Evolutionary conservation across 2,888 invertebrate genomes (phyloP).

Genomic region (Stictocephala bisonia): DNA sequence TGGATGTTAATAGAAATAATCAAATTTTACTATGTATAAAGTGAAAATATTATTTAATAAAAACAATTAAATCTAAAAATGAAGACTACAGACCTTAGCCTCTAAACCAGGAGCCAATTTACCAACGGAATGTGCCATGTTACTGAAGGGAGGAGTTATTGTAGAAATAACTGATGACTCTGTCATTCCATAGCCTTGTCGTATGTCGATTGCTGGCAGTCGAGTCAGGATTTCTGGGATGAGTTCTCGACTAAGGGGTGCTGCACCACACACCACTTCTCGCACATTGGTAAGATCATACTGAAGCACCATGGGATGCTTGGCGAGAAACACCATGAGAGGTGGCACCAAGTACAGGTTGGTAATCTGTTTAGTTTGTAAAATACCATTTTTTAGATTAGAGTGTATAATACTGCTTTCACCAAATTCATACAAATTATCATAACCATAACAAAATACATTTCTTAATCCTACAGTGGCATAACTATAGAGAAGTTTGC

Average conservation of each 20-base stretch:
- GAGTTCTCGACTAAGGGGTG: slow-evolving; percentile 64
- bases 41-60: not conserved
- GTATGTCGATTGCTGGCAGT: slow-evolving; percentile 27
- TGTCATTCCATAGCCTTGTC: slow-evolving; percentile 55
- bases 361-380: slow-evolving; percentile 62
- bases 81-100: slow-evolving; percentile 54
- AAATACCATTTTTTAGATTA: no score
- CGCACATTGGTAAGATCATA: slow-evolving; percentile 65
- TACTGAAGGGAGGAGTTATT: slow-evolving; percentile 20
- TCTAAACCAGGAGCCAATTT: slow-evolving; percentile 52
- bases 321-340: slow-evolving; percentile 77
- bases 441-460: no score
- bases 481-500: no score
- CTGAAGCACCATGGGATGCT: slow-evolving; percentile 65
- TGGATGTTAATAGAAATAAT: no score
- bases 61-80: not conserved
- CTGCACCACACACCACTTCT: slow-evolving; percentile 65
- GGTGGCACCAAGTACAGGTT: slow-evolving; percentile 81
- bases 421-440: no score
- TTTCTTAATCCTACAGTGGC: no score
- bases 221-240: slow-evolving; percentile 10
- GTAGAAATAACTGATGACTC: slow-evolving; percentile 46
- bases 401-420: no score
- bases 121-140: slow-evolving; percentile 55
- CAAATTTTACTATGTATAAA: no score